These are phyloP conservation scores for Volucella bombylans DNA, from an alignment of 2,888 invertebrate genomes.

Conservation along the genomic window DNA sequence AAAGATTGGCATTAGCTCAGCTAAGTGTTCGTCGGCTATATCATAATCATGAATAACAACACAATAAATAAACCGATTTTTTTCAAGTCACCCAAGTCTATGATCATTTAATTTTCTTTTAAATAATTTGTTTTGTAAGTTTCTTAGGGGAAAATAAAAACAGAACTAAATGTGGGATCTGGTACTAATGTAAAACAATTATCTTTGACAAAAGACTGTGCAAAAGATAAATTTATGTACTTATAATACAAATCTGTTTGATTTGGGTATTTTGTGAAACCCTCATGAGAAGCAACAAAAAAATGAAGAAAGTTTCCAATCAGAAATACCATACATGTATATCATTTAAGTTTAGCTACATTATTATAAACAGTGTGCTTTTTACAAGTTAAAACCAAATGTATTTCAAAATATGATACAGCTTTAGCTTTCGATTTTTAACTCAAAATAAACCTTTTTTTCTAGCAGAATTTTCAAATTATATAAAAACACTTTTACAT, in stretches of 20 bases:
- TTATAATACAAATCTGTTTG: constrained; percentile 41
- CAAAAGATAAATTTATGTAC: constrained; percentile 41
- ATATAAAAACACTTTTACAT: constrained; percentile 53
- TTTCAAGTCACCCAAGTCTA: constrained; percentile 74
- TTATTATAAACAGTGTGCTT: constrained; percentile 57
- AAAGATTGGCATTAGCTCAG: constrained; percentile 97
- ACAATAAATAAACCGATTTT: constrained; percentile 48
- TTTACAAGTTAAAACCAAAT: constrained; percentile 71
- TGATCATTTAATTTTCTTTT: constrained; percentile 79
- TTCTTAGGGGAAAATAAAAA: constrained; percentile 23
- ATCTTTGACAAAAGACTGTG: constrained; percentile 59
- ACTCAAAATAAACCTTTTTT: constrained; percentile 38
- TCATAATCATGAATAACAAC: constrained; percentile 44
- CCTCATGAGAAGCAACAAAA: constrained; percentile 44
- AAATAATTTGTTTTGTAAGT: constrained; percentile 19
- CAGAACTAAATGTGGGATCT: constrained; percentile 28
- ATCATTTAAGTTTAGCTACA: constrained; percentile 20
- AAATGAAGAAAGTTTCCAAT: constrained; percentile 43
- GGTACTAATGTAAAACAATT: constrained; percentile 41
- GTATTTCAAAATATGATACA: constrained; percentile 70
- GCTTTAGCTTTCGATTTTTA: constrained; percentile 51
- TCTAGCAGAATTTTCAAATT: constrained; percentile 40
- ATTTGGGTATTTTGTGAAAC: constrained; percentile 20
- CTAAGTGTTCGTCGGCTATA: constrained; percentile 95
- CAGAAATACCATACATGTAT: constrained; percentile 41